These are phyloP conservation scores for Telmatherina bonti DNA, from an alignment of 2,797 vertebrate genomes.

Conservation along the genomic window DNA sequence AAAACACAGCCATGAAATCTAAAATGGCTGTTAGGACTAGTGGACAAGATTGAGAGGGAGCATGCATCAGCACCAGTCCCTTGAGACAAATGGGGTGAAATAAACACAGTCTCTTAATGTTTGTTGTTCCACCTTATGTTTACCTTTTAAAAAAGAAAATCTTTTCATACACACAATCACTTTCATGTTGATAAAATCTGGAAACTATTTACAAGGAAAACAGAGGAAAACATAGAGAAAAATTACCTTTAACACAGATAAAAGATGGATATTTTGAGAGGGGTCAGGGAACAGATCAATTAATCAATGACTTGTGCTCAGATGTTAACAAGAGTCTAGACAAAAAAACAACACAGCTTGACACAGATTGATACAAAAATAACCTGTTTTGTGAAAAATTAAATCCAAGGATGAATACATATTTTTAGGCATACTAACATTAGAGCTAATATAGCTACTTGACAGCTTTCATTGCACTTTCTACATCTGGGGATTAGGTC, in stretches of 20 bases:
- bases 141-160: neutral
- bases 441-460: neutral
- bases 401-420: neutral
- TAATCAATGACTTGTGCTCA: conserved; percentile 35
- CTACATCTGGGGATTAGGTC: no score
- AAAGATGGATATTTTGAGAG: conserved; percentile 8
- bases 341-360: neutral
- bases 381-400: neutral
- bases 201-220: neutral
- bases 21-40: conserved; percentile 78
- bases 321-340: conserved; percentile 19
- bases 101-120: conserved; percentile 35
- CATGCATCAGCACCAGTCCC: conserved; percentile 41
- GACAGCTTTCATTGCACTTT: neutral
- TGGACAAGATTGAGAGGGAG: conserved; percentile 57
- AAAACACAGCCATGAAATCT: conserved; percentile 62
- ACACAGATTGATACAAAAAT: neutral
- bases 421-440: neutral
- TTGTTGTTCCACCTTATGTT: neutral
- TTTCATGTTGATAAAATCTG: neutral
- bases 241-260: neutral
- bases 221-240: neutral
- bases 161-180: neutral
- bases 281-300: conserved; percentile 37
- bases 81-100: conserved; percentile 43